Conservation (phyloP, 2,113 vertebrate species). For the Oxygymnocypris stewartii region DNA sequence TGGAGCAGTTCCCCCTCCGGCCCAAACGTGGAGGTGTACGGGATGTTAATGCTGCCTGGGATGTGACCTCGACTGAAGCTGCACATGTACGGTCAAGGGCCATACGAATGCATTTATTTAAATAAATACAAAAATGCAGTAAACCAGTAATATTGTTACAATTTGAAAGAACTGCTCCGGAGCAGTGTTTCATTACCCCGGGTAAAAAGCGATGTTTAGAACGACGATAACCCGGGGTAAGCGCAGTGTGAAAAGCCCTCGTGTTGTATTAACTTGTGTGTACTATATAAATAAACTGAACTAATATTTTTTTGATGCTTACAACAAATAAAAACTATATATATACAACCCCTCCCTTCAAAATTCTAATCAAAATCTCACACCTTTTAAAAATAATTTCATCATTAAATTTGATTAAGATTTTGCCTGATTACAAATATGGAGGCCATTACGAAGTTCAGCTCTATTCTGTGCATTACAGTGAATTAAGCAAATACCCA, state of each 20-base stretch:
- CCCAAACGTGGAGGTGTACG: constrained; percentile 82
- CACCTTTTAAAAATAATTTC: neutral
- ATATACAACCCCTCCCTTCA: too few relatives aligned
- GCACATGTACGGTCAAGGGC: constrained; percentile 74
- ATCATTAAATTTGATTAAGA: neutral
- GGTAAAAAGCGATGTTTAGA: too few relatives aligned
- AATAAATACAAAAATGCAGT: neutral
- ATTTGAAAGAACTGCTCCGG: neutral
- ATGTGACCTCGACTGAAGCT: constrained; percentile 94
- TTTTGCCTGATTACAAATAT: neutral
- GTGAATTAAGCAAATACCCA: neutral
- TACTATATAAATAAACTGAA: too few relatives aligned
- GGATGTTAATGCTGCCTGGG: constrained; percentile 90
- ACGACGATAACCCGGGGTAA: too few relatives aligned
- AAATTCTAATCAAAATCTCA: neutral
- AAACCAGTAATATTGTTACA: neutral
- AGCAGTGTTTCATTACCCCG: too few relatives aligned
- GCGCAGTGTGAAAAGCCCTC: too few relatives aligned
- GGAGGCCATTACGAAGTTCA: neutral
- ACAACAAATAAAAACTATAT: neutral
- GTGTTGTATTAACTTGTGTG: too few relatives aligned
- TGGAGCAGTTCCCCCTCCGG: constrained; percentile 84
- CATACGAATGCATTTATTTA: neutral
- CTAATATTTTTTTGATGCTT: neutral
- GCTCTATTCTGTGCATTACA: neutral